Evolutionary conservation across 2,888 invertebrate genomes (phyloP).

Genomic region (Cataglyphis altisquamis): DNA sequence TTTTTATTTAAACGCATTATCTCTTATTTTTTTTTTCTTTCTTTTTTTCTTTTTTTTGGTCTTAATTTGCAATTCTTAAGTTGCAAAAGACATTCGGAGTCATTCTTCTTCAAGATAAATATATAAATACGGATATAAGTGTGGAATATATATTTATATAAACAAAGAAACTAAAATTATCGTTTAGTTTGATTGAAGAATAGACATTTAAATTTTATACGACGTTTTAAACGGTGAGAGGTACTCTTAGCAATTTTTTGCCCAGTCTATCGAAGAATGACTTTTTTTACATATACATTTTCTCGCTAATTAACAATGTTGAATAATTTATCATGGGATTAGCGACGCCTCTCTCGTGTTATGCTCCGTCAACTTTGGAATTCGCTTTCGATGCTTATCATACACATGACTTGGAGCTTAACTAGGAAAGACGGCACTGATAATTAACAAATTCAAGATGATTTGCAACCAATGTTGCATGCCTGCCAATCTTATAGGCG

Average conservation of each 20-base stretch:
- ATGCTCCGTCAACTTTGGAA: slow-evolving; percentile 26
- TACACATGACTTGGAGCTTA: background rate
- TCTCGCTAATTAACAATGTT: background rate
- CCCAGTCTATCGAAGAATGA: background rate
- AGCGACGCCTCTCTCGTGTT: slow-evolving; percentile 27
- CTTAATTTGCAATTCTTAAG: background rate
- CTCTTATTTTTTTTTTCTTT: background rate
- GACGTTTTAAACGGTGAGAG: background rate
- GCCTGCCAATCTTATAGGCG: slow-evolving; percentile 23
- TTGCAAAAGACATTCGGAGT: background rate
- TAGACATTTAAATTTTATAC: background rate
- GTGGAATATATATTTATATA: background rate
- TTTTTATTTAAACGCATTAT: slow-evolving; percentile 12
- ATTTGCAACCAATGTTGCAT: slow-evolving; percentile 23
- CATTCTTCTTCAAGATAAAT: background rate
- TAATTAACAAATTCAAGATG: slow-evolving; percentile 47
- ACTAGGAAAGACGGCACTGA: slow-evolving; percentile 15
- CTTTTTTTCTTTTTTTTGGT: too few relatives aligned
- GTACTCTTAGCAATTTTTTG: background rate
- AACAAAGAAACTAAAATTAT: background rate
- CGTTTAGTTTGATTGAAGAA: background rate
- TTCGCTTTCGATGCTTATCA: slow-evolving; percentile 36
- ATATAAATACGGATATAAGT: background rate
- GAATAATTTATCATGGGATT: slow-evolving; percentile 23
- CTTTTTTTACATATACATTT: slow-evolving; percentile 1